These are phyloP conservation scores for Agrochola lychnidis DNA, from an alignment of 2,888 invertebrate genomes.

Conservation along the genomic window DNA sequence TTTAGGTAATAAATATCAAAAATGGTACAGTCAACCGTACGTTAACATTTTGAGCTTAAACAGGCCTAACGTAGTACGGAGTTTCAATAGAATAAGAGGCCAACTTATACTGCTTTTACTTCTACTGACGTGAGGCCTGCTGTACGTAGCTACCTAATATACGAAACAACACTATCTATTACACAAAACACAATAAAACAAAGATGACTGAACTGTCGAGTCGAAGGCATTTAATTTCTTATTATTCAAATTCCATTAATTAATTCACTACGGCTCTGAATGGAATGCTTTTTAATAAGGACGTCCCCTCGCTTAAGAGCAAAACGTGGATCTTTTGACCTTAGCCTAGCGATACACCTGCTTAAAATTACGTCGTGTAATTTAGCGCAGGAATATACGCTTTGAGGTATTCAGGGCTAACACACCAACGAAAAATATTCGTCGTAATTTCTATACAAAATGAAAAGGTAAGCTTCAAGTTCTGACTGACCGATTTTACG, in stretches of 20 bases:
- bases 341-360: not conserved
- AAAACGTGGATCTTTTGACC: constrained; percentile 16
- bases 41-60: too few species aligned
- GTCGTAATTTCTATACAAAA: not conserved
- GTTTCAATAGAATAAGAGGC: too few species aligned
- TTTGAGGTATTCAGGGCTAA: not conserved
- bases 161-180: too few species aligned
- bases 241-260: constrained; percentile 51
- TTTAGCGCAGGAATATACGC: not conserved
- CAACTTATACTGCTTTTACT: too few species aligned
- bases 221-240: constrained; percentile 23
- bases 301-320: not conserved
- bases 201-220: constrained; percentile 6
- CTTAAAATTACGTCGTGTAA: not conserved
- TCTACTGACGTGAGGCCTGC: too few species aligned
- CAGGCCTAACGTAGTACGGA: too few species aligned
- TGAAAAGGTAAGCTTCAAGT: not conserved
- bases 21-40: too few species aligned
- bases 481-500: not conserved
- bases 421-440: too few species aligned
- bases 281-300: constrained; percentile 46
- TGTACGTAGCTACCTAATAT: too few species aligned
- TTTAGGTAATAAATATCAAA: too few species aligned
- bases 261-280: constrained; percentile 27
- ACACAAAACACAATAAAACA: constrained; percentile 4